Evolutionary conservation across 2,113 vertebrate genomes (phyloP), one percentile per base, ranked within the genome.

Genomic region (Arenaria interpres): DNA sequence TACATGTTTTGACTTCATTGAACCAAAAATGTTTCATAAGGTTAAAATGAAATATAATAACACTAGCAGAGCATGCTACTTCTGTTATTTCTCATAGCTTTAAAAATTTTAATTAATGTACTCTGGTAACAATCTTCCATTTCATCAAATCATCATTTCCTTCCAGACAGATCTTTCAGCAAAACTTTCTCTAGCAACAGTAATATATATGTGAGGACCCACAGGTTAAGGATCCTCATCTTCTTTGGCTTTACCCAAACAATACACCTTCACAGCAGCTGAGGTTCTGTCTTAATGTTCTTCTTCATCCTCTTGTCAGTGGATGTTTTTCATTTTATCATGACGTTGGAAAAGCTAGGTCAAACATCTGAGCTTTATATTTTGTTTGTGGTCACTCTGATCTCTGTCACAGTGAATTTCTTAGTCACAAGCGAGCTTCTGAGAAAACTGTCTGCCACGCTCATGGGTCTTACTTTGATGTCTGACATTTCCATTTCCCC

Each of bases 361-460:
- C 35, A 43, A 76, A 88, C 39, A 80, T 77, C 33, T 71, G 63
- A 93, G 60, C 32, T 63, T 77, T 88, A 43, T 0, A 0, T 69
- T 89, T 75, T 90, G 51, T 53, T 86, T 92, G 89, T 80, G 80
- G 51, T 84, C 77, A 69, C 46, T 89, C 51, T 93, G 76, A 85
- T 89, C 60, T 82, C 67, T 77, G 79, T 77, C 78, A 71, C 32
- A 67, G 62, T 0, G 28, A 69, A 68, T 87, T 80, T 78, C 62
- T 72, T 41, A 92, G 82, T 66, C 73, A 82, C 45, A 80, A 90
- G 18, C 22, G 51, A 81, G 72, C 75, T 94, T 69, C 83, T 89
- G 74, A 90, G 83, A 86, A 88, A 82, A 89, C 43, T 89, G 78
- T 73, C 84, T 93, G 85, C 56, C 56, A 63, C 0, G 1, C 46